A percentile compares a stretch with the other conserved stretches of the same genome.
Conservation (phyloP, 2,888 invertebrate genomes). For the Melikaiella ostensackeni region DNA sequence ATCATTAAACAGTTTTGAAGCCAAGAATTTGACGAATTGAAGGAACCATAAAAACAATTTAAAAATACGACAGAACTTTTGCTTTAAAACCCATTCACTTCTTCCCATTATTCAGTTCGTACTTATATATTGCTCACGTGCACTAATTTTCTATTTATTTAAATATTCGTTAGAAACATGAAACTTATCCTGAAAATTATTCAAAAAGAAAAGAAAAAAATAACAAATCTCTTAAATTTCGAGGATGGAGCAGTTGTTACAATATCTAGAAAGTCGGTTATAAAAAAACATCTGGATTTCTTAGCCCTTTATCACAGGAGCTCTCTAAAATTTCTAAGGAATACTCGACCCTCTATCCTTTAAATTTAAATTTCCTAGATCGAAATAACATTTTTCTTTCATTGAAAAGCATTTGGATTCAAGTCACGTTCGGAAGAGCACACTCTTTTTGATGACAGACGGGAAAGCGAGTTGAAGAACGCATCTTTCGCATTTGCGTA, state of each 20-base stretch:
- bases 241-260: background rate
- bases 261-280: background rate
- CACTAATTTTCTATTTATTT: too few relatives aligned
- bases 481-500: slow-evolving; percentile 27
- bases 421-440: slow-evolving; percentile 31
- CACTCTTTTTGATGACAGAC: slow-evolving; percentile 17
- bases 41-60: too few relatives aligned
- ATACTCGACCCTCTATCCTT: slow-evolving; percentile 5
- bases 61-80: too few relatives aligned
- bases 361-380: background rate
- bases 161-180: too few relatives aligned
- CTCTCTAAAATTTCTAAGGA: slow-evolving; percentile 2
- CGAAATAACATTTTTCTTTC: slow-evolving; percentile 29
- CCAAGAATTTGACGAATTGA: too few relatives aligned
- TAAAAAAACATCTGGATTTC: background rate
- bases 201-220: too few relatives aligned
- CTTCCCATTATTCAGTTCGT: too few relatives aligned
- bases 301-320: background rate
- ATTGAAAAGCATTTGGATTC: slow-evolving; percentile 18
- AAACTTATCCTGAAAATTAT: too few relatives aligned
- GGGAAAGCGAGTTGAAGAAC: slow-evolving; percentile 28
- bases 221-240: background rate
- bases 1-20: too few relatives aligned
- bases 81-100: too few relatives aligned
- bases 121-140: too few relatives aligned